Base-by-base conservation (phyloP, 1,140 invertebrate species). In the Nylanderia fulva region DNA sequence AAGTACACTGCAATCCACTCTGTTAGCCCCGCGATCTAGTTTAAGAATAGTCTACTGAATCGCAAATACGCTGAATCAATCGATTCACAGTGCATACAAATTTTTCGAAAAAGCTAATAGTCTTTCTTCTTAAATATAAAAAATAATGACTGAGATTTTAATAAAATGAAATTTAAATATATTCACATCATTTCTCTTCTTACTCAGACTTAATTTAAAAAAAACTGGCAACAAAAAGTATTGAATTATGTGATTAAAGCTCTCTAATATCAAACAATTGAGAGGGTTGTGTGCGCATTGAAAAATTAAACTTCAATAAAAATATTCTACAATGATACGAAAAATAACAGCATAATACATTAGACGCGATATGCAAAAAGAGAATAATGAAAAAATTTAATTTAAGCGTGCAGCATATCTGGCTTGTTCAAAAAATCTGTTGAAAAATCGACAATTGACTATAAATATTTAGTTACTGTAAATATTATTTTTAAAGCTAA, bases 1-100 rank as follows among this genome's bases (percentile, higher is more conserved):
- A 74, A 61, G 33, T 58, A 69, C 58, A 60, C 54, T 68, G 87
- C 88, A 88, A 88, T 88, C 75, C 86, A 88, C 87, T 88, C 85
- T 88, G 68, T 63, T 54, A 63, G 63, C 56, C 72, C 72, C 27
- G 66, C 36, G 86, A 77, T 84, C 85, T 84, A 13, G 42, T 63
- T 48, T 29, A n/a, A 75, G 72, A 58, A 52, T 58, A 18, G 2
- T 42, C 18, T 24, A 71, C 27, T 56, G 66, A 36, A 52, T 39
- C 52, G 52, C 77, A 33, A 54, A 33, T 33, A 15, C 54, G 77
- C 66, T 13, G 52, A 45, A 21, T 71, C 66, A 58, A 82, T 82
- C 54, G 77, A 21, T 24, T 54, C n/a, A 27, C n/a, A 33, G 63
- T 42, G n/a, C 52, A 27, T 54, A 33, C 24, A 42, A 7, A 36